Evolutionary conservation across 2,113 vertebrate species (phyloP), one percentile per base, ranked within the genome.

Genomic region (Charadrius vociferus): DNA sequence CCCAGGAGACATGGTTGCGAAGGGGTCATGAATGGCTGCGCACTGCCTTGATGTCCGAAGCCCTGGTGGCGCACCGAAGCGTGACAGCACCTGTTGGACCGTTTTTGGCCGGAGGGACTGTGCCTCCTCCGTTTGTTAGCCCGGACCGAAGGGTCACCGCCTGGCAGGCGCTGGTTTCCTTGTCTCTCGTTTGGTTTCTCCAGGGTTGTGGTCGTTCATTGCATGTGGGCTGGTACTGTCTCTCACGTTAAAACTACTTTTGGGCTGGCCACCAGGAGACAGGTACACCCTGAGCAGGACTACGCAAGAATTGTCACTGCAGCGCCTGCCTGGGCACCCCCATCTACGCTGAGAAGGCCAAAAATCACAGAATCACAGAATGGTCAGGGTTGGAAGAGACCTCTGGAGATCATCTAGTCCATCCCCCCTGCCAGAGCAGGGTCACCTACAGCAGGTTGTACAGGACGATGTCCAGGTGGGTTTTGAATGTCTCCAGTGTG

Each of bases 151-250:
- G 22, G 17, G 9, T 30, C 15, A 11, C 8, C 1, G 5, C 11
- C 16, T 4, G 39, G 13, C 3, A 0, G 0, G 1, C 9, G 12
- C 23, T 58, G 2, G 1, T 12, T 47, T 30, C 23, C 12, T 17
- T n/a, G 29, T 23, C 18, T 41, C 24, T 34, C 3, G 0, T 18
- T 55, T 24, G 1, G 1, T 26, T 52, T 65, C 34, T 63, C 15
- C 5, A 2, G 15, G 7, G 3, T 16, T 10, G 12, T 1, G 0
- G 2, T 50, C 9, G 0, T 55, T 55, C 0, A 0, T 67, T 2
- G 1, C 10, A 2, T 13, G 10, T 3, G 32, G 88, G 4, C 21
- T 63, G 29, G 34, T 37, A 18, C 29, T 43, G 20, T 34, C 59
- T 47, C 16, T 72, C 14, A 7, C 3, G 0, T 24, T 24, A 34